Evolutionary conservation across 2,888 invertebrate species (phyloP).

Genomic region (Luperina testacea): DNA sequence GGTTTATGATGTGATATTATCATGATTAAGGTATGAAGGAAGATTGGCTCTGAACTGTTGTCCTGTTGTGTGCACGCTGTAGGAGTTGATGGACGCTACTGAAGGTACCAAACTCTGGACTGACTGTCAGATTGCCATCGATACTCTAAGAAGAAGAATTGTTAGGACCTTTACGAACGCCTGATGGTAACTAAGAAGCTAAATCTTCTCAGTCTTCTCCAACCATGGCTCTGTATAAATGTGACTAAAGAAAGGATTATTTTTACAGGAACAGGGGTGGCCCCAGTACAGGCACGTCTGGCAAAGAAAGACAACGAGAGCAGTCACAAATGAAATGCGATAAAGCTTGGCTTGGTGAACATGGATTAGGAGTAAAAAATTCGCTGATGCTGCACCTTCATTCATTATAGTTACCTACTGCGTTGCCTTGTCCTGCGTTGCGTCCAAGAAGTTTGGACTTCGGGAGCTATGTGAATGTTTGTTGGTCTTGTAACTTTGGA

Average conservation of each 20-base stretch:
- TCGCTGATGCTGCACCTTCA: not conserved
- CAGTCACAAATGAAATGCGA: not conserved
- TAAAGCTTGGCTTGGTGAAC: not conserved
- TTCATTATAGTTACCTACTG: not conserved
- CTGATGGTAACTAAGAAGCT: not conserved
- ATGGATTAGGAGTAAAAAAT: not conserved
- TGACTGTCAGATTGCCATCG: not conserved
- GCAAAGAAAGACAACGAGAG: not conserved
- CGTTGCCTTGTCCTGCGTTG: not conserved
- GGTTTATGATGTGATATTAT: slow-evolving; percentile 36
- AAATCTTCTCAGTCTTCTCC: not conserved
- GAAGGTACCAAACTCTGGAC: not conserved
- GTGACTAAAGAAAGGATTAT: not conserved
- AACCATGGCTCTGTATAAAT: not conserved
- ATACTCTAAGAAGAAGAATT: not conserved
- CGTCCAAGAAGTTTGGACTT: not conserved
- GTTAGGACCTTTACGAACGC: not conserved
- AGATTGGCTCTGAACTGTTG: slow-evolving; percentile 20
- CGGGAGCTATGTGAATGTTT: not conserved
- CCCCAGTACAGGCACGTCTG: too few species aligned
- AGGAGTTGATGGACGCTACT: not conserved
- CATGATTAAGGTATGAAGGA: slow-evolving; percentile 6
- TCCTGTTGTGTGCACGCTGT: not conserved
- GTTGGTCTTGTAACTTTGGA: not conserved
- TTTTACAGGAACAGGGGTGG: not conserved